Evolutionary conservation across 2,797 vertebrate genomes (phyloP), one percentile per base, ranked within the genome.

Genomic region (Xiphophorus birchmanni): DNA sequence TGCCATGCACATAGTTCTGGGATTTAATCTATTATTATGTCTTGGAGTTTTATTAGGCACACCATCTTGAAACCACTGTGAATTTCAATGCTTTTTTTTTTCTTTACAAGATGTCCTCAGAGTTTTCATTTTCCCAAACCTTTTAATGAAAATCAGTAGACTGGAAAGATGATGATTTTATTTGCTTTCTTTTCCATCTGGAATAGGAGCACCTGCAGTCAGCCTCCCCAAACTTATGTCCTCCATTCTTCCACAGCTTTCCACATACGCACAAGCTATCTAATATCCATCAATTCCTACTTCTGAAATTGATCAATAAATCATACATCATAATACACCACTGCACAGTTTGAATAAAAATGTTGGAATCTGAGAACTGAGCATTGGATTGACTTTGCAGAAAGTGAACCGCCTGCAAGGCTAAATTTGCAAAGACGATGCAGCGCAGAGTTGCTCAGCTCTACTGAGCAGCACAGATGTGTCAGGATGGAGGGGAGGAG

Each of bases 381-480:
- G 72, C 63, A 18, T 40, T 45, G 54, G 82, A 80, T 42, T 29
- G 37, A 65, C 18, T 80, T 37, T 85, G 82, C 74, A 71, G 67
- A 84, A 79, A 82, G 78, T 45, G 85, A 90, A 86, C 87, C 87
- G 88, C 79, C 88, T 90, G 90, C 77, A 82, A 84, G 75, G 75
- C 71, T 87, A 87, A 78, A 89, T 90, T 91, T 87, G 85, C 84
- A 82, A 90, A 71, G 67, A 84, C 83, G 32, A 87, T 81, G 72
- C 45, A 89, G 77, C 77, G 72, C 84, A 80, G 78, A 88, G 81
- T 82, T 88, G 77, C 87, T 78, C 78, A n/a, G 85, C 90, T 89
- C 87, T 93, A 93, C 94, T 94, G 92, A 94, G 91, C 82, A 92
- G 88, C 91, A 91, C 93, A 96, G 93, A 94, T 95, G 93, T 94